Conservation (phyloP, 2,797 vertebrate species). For the Tangara arthus region DNA sequence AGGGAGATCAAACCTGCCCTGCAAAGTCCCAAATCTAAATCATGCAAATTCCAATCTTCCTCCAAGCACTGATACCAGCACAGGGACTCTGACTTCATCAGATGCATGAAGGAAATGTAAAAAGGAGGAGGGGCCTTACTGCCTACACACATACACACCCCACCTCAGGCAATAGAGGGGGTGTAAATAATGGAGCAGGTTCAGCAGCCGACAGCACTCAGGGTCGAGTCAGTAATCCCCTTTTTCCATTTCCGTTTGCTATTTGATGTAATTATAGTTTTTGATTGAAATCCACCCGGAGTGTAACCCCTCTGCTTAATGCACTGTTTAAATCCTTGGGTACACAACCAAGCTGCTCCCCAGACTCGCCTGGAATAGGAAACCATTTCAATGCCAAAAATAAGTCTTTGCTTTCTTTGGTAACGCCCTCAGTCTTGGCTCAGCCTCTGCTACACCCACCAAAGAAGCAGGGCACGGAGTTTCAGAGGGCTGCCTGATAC, state of each 20-base stretch:
- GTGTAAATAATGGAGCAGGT: conserved; percentile 57
- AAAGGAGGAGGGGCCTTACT: conserved; percentile 12
- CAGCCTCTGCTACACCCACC: conserved; percentile 27
- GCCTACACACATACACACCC: conserved; percentile 47
- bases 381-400: conserved; percentile 60
- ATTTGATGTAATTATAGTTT: conserved; percentile 76
- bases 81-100: conserved; percentile 50
- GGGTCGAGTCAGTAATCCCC: conserved; percentile 62
- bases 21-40: conserved; percentile 42
- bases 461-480: not conserved
- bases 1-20: conserved; percentile 48
- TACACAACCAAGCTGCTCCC: conserved; percentile 29
- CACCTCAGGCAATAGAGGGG: conserved; percentile 47
- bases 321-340: conserved; percentile 65
- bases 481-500: not conserved
- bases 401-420: conserved; percentile 39
- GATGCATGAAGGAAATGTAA: conserved; percentile 28
- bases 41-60: conserved; percentile 43
- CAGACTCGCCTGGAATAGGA: conserved; percentile 39
- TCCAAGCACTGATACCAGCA: conserved; percentile 38
- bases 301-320: conserved; percentile 63
- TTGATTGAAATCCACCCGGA: conserved; percentile 68
- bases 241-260: conserved; percentile 72
- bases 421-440: not conserved
- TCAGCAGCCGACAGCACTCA: conserved; percentile 47